Base-by-base conservation (phyloP, 2,797 vertebrate species). In the Cercopithecus diana region DNA sequence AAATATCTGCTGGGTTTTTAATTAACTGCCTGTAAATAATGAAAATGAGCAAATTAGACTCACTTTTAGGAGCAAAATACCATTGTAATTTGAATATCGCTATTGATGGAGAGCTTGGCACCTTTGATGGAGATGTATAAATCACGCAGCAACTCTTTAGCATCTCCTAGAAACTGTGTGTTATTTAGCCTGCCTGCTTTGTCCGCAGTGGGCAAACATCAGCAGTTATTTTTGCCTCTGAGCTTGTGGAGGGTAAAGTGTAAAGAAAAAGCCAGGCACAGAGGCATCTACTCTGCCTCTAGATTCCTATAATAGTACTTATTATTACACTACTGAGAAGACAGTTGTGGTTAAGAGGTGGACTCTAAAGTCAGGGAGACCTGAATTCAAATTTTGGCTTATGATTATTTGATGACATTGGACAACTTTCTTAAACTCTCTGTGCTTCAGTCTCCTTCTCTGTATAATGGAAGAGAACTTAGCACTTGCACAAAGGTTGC, bases 11-110 rank as follows among this genome's bases (percentile, higher is more conserved):
- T 95, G 76, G 75, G 61, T 94, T 98, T 98, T 98, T 98, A 98
- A 98, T 98, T 98, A 98, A 98, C 87, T 93, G 96, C 72, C 97
- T 90, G 97, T 98, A 96, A 98, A 97, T 90, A 98, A 98, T 96
- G 96, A 88, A 98, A 98, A 98, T 88, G 98, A 98, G 98, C 88
- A 98, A 98, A 98, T 98, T 95, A 86, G 96, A 97, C 98, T 98
- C 95, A 90, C 83, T 97, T 98, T 97, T 88, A 97, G 95, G 95
- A 97, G 92, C 90, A 97, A 98, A 98, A 95, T 73, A 70, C 55
- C 95, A 52, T 41, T 97, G 92, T 92, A 92, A 93, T 96, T 93
- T 97, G 83, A 97, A 77, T 96, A 55, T 85, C 96, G 81, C 81
- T 90, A 1, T 20, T 84, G 96, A 97, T 41, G 73, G 89, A 97